Evolutionary conservation across 2,797 vertebrate genomes (phyloP).

Genomic region (Rachycentron canadum): DNA sequence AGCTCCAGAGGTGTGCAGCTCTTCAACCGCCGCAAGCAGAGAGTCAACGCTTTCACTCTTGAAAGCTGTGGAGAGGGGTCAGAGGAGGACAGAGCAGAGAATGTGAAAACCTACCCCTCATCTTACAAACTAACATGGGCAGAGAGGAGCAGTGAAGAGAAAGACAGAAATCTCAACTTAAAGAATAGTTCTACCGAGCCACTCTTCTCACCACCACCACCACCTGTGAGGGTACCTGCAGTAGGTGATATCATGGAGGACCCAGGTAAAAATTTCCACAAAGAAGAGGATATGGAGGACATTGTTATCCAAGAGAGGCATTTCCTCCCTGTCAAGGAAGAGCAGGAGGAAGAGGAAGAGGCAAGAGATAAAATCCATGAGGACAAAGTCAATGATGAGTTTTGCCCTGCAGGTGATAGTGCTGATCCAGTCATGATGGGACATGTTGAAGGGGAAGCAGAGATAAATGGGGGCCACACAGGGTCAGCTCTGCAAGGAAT

Average conservation of each 20-base stretch:
- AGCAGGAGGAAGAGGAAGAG: slow-evolving; percentile 76
- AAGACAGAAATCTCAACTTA: slow-evolving; percentile 75
- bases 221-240: slow-evolving; percentile 51
- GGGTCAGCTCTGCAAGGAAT: slow-evolving; percentile 65
- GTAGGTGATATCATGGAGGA: slow-evolving; percentile 83
- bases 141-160: slow-evolving; percentile 81
- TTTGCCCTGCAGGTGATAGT: slow-evolving; percentile 59
- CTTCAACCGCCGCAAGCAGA: slow-evolving; percentile 93
- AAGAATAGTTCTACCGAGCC: slow-evolving; percentile 67
- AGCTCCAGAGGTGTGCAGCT: slow-evolving; percentile 95
- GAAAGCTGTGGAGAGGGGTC: slow-evolving; percentile 80
- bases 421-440: slow-evolving; percentile 54
- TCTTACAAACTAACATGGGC: slow-evolving; percentile 82
- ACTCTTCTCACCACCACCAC: slow-evolving; percentile 44
- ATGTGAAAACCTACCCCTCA: slow-evolving; percentile 68
- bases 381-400: slow-evolving; percentile 66
- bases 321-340: slow-evolving; percentile 84
- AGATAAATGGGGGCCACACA: slow-evolving; percentile 63
- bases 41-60: slow-evolving; percentile 91
- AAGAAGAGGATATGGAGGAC: slow-evolving; percentile 69
- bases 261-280: slow-evolving; percentile 71
- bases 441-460: slow-evolving; percentile 53
- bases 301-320: slow-evolving; percentile 81
- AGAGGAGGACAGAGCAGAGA: slow-evolving; percentile 56
- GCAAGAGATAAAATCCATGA: slow-evolving; percentile 52